Percentiles rank a stretch among this genome's conserved stretches.
phyloP scores from a whole-genome alignment of 2,888 invertebrate genomes.

The Apodemia mormo region DNA sequence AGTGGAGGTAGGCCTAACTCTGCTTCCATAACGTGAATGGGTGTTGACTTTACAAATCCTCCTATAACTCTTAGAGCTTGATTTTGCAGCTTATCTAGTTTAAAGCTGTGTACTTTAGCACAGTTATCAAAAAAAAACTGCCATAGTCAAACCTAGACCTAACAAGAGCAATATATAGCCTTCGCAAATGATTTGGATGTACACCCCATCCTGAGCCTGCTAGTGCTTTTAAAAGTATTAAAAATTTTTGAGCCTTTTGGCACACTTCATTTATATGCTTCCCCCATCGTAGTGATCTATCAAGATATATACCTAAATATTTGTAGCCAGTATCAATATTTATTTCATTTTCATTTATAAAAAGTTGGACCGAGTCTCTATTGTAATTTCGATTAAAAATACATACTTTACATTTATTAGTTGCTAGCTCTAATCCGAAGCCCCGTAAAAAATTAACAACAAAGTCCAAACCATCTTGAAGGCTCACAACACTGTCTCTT shows the following conservation, averaged over 20 bases:
- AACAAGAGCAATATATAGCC: constrained; percentile 25
- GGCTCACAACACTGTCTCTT: neutral
- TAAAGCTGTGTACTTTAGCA: constrained; percentile 21
- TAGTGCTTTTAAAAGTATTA: constrained; percentile 24
- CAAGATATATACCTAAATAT: constrained; percentile 31
- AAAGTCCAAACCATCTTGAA: constrained; percentile 5
- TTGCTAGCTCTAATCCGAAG: constrained; percentile 27
- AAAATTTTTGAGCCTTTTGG: constrained; percentile 23
- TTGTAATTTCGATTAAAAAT: constrained; percentile 24
- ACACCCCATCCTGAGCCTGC: constrained; percentile 26
- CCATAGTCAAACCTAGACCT: constrained; percentile 29
- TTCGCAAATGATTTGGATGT: constrained; percentile 26
- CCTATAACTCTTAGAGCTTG: constrained; percentile 22
- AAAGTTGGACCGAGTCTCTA: constrained; percentile 12
- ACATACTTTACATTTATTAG: constrained; percentile 26
- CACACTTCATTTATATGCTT: constrained; percentile 26
- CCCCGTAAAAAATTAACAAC: neutral
- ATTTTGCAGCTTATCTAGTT: constrained; percentile 28
- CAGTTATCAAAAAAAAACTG: constrained; percentile 27
- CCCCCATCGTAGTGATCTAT: constrained; percentile 27
- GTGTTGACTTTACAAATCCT: constrained; percentile 24
- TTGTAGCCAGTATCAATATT: constrained; percentile 23
- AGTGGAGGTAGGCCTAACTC: constrained; percentile 24
- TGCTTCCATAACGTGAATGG: constrained; percentile 27
- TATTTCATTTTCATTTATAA: constrained; percentile 15